Percentiles rank a stretch among this genome's conserved stretches.
phyloP scores from a whole-genome alignment of 2,888 invertebrate genomes.

The Lymantria monacha region DNA sequence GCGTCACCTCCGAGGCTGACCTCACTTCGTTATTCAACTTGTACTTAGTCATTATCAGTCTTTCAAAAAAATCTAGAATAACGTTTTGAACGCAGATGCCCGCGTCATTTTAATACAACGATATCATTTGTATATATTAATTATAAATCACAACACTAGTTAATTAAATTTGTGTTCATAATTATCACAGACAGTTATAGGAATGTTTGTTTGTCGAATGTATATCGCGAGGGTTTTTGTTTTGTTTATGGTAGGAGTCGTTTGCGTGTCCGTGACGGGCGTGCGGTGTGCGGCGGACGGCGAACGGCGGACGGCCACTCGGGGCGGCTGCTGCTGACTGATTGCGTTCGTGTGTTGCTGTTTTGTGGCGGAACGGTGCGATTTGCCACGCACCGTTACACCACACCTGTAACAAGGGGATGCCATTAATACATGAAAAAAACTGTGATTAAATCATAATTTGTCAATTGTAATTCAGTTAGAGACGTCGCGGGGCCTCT shows the following conservation, averaged over 20 bases:
- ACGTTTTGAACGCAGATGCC: constrained; percentile 60
- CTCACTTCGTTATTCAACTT: constrained; percentile 73
- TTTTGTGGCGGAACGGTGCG: constrained; percentile 28
- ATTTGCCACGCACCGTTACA: constrained; percentile 19
- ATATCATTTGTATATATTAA: constrained; percentile 28
- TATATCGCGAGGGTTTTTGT: not conserved
- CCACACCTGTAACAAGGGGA: constrained; percentile 30
- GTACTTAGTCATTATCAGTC: constrained; percentile 76
- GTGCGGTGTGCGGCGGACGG: not conserved
- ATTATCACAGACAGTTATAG: constrained; percentile 39
- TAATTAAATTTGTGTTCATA: constrained; percentile 30
- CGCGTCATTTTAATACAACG: constrained; percentile 61
- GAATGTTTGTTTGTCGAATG: constrained; percentile 27
- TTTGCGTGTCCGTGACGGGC: not conserved
- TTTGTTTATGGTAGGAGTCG: not conserved
- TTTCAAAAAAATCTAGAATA: constrained; percentile 46
- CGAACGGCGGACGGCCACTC: not conserved
- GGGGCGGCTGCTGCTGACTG: not conserved
- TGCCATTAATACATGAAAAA: constrained; percentile 12
- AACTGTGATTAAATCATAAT: too few relatives aligned
- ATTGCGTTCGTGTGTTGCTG: not conserved
- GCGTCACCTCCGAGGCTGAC: constrained; percentile 66
- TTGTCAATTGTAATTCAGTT: too few relatives aligned
- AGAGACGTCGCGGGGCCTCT: too few relatives aligned
- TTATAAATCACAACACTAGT: constrained; percentile 39